Base-by-base conservation (phyloP, 2,888 invertebrate genomes). In the Catocala fraxini region DNA sequence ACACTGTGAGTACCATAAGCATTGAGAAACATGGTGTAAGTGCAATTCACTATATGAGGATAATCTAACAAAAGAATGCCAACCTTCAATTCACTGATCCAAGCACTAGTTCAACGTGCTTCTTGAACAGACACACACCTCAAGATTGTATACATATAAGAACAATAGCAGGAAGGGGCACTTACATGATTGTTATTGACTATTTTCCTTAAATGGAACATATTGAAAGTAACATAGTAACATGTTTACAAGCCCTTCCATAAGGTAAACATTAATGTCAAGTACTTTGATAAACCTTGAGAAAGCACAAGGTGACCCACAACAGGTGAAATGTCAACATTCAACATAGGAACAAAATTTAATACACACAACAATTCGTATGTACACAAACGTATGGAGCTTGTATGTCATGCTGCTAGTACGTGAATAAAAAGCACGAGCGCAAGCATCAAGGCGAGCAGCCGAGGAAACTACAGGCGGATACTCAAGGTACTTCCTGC, bases 401-500 rank as follows among this genome's bases (percentile, higher is more conserved):
- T 85, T 81, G 83, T 85, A 77, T 83, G 83, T 85, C 88, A 89
- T 88, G 86, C 81, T 79, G 80, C 79, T 76, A 76, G 74, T 80
- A 84, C 85, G 75, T 86, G 86, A 82, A 89, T 89, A 87, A 92
- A 86, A 90, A 88, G 87, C 88, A 89, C 87, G 86, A 88, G 60
- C 82, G 83, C 81, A 77, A 80, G 78, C 74, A 83, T 84, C 93
- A 93, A 94, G 94, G 94, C 86, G 77, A 94, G 83, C 94, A 78
- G 84, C 87, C 78, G 88, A 91, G 93, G 92, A 93, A 93, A 92
- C 86, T 83, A 89, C 84, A 79, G 89, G 83, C 89, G 87, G 89
- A 90, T 87, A 89, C 76, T 90, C 94, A 94, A 94, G 94, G 94
- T 85, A 85, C 92, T 94, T 94, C 94, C 94, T 94, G 89, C 89